These are phyloP conservation scores for Callospermophilus lateralis DNA, from an alignment of 2,113 vertebrate species.

Conservation along the genomic window DNA sequence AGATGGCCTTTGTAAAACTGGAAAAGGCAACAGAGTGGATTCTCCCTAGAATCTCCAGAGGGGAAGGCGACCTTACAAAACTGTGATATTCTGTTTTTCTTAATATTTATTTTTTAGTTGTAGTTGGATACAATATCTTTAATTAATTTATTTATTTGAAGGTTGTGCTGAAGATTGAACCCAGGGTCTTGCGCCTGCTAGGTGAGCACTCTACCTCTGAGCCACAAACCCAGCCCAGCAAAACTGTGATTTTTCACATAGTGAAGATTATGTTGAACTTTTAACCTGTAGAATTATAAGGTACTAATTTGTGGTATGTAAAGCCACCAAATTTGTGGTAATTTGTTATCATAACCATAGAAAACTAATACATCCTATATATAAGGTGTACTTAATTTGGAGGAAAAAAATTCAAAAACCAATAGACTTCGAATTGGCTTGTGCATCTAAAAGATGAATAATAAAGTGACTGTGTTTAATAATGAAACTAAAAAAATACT, in stretches of 20 bases:
- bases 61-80: not conserved
- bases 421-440: not conserved
- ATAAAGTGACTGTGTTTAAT: not conserved
- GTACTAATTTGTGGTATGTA: not conserved
- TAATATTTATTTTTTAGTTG: too few relatives aligned
- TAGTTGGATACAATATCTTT: too few relatives aligned
- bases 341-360: not conserved
- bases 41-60: not conserved
- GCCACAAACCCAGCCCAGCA: too few relatives aligned
- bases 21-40: not conserved
- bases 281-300: not conserved
- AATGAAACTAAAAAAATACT: slow-evolving; percentile 28
- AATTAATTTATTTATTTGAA: too few relatives aligned
- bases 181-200: too few relatives aligned
- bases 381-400: not conserved
- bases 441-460: too few relatives aligned
- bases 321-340: not conserved
- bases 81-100: not conserved
- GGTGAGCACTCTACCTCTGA: too few relatives aligned
- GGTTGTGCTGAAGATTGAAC: too few relatives aligned
- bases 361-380: not conserved
- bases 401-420: not conserved
- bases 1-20: not conserved
- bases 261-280: not conserved
- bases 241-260: not conserved